A percentile compares a stretch with the other conserved stretches of the same genome.
Evolutionary conservation across 2,113 vertebrate species (phyloP).

Genomic region (Bubo blakistoni): DNA sequence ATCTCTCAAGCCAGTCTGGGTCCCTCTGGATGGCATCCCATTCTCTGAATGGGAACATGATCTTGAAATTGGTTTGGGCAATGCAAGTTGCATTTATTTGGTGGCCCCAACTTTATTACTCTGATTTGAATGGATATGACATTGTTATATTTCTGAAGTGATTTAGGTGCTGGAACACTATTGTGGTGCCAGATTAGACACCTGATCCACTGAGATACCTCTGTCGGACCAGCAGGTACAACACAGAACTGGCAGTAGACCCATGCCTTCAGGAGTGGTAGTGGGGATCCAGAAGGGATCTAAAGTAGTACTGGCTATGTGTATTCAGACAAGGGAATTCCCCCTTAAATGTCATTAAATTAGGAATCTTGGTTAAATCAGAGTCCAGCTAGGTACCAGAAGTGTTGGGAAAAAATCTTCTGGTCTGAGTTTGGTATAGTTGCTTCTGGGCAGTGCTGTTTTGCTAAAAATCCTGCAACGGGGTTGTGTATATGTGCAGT

Average conservation of each 20-base stretch:
- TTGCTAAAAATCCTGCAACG: background rate
- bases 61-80: background rate
- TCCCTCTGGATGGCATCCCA: no score
- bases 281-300: background rate
- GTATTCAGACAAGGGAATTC: background rate
- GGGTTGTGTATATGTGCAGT: background rate
- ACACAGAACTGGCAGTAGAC: background rate
- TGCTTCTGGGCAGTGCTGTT: background rate
- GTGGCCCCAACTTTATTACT: background rate
- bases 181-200: accelerated
- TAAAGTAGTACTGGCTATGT: background rate
- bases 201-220: no score
- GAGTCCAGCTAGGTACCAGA: background rate
- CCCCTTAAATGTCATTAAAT: background rate
- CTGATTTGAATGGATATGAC: conserved; percentile 11
- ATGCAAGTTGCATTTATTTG: background rate
- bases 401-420: background rate
- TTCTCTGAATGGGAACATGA: background rate
- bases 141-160: background rate
- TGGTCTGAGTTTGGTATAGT: background rate
- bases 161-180: background rate
- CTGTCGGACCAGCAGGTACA: background rate
- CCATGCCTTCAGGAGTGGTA: background rate
- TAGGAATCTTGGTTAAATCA: conserved; percentile 13
- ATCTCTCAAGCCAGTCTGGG: no score